phyloP scores from a whole-genome alignment of 2,113 vertebrate genomes.

The Thamnophis sirtalis region DNA sequence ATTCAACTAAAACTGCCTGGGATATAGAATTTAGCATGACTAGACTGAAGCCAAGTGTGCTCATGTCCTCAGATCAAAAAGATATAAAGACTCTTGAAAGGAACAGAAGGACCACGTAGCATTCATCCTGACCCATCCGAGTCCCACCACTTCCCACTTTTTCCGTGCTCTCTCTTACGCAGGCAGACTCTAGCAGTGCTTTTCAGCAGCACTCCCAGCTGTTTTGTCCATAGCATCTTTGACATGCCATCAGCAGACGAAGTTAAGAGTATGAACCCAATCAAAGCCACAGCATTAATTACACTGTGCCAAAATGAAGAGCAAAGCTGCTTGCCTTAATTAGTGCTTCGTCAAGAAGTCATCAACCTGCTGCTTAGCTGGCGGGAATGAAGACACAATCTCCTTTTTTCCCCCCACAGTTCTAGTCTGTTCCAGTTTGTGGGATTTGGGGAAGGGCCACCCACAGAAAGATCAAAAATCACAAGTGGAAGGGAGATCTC shows the following conservation, averaged over 20 bases:
- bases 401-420: background rate
- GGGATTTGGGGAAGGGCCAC: background rate
- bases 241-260: background rate
- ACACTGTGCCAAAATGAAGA: conserved; percentile 20
- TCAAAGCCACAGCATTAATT: conserved; percentile 28
- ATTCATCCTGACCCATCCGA: background rate
- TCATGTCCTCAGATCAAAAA: background rate
- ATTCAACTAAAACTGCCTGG: background rate
- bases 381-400: background rate
- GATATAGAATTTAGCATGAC: background rate
- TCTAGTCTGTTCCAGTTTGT: background rate
- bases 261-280: conserved; percentile 5
- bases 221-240: background rate
- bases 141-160: background rate
- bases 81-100: background rate
- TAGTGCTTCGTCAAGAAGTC: conserved; percentile 27
- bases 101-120: background rate
- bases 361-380: conserved; percentile 6
- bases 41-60: background rate
- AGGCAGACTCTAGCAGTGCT: background rate
- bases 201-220: background rate
- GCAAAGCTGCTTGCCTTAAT: conserved; percentile 28
- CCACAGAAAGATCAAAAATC: background rate
- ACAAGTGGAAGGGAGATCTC: background rate
- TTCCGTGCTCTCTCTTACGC: background rate